Evolutionary conservation across 2,113 vertebrate species (phyloP).

Genomic region (Rhinolophus ferrumequinum): DNA sequence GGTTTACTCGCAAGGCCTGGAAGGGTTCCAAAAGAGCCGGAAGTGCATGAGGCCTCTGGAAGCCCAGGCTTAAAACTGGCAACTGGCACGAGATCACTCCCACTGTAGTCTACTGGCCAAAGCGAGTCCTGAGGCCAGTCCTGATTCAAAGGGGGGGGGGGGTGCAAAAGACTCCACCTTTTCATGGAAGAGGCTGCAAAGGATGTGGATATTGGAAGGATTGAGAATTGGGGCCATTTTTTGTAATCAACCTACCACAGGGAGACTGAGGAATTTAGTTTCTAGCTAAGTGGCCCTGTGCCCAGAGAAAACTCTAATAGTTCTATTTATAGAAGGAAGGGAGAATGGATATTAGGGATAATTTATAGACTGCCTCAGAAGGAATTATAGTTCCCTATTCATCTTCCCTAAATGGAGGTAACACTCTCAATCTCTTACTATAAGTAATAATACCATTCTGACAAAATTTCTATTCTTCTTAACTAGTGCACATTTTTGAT

Average conservation of each 20-base stretch:
- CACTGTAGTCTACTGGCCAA: neutral
- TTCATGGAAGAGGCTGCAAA: neutral
- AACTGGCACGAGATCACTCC: no score
- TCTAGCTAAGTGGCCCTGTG: neutral
- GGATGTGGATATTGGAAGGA: neutral
- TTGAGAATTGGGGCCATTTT: neutral
- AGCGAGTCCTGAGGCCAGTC: neutral
- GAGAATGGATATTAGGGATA: neutral
- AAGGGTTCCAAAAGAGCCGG: neutral
- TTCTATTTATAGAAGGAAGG: constrained; percentile 15
- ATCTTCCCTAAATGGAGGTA: constrained; percentile 34
- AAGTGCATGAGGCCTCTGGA: neutral
- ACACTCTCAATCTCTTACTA: neutral
- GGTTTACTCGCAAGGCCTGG: neutral
- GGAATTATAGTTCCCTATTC: constrained; percentile 31
- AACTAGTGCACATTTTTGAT: neutral
- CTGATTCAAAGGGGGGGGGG: no score
- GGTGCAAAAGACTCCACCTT: neutral
- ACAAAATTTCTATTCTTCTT: neutral
- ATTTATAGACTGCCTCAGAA: constrained; percentile 44
- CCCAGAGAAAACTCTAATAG: neutral
- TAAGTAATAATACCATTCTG: neutral
- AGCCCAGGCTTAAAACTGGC: neutral
- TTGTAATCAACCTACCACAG: neutral
- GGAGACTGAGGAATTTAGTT: neutral